Conservation (phyloP, 2,113 vertebrate species). For the Hippopotamus amphibius region DNA sequence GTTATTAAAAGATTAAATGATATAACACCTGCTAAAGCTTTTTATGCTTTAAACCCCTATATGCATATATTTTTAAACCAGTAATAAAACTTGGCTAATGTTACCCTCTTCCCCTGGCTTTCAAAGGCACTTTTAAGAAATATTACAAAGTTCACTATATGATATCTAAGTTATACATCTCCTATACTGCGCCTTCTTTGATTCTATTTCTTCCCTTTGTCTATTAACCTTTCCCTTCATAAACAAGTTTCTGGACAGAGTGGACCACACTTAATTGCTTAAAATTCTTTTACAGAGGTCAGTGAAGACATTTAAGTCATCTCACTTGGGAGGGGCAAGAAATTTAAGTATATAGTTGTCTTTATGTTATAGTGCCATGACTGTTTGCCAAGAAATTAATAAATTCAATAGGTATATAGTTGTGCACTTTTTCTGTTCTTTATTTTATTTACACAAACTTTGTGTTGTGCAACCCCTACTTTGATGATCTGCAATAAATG, state of each 20-base stretch:
- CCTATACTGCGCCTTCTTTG: not conserved
- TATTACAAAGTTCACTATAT: not conserved
- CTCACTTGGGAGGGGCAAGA: not conserved
- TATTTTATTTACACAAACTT: not conserved
- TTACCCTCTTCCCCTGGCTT: not conserved
- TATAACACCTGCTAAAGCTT: not conserved
- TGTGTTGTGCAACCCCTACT: not conserved
- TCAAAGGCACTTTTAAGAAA: constrained; percentile 1
- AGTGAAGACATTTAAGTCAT: not conserved
- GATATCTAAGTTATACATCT: not conserved
- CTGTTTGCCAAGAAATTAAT: not conserved
- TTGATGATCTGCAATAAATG: not conserved
- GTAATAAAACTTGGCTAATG: not conserved
- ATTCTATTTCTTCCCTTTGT: not conserved
- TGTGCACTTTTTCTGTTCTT: not conserved
- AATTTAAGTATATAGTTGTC: not conserved
- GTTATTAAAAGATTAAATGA: not conserved
- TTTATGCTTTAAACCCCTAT: not conserved
- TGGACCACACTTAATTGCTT: not conserved
- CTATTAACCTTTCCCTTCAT: not conserved
- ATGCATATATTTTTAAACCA: not conserved
- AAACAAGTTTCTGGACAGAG: not conserved
- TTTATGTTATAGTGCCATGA: not conserved
- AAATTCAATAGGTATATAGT: not conserved
- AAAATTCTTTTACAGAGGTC: not conserved